These are phyloP conservation scores for Lumbricus terrestris DNA, from an alignment of 2,888 invertebrate species.

Conservation along the genomic window DNA sequence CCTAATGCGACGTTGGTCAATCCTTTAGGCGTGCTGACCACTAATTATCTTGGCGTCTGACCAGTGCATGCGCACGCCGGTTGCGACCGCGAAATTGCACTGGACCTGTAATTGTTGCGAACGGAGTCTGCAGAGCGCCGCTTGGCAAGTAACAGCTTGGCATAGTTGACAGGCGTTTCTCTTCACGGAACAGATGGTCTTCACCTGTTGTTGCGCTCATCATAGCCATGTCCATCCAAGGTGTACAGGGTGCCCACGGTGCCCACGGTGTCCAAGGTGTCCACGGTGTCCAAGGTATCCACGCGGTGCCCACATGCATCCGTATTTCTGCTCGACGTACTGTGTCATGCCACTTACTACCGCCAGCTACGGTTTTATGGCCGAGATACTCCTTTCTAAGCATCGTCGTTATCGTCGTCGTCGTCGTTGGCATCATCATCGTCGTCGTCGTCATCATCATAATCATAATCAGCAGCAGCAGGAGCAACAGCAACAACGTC, in stretches of 20 bases:
- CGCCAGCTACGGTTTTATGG: too few relatives aligned
- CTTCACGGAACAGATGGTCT: neutral
- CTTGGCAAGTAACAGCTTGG: neutral
- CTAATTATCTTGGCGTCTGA: neutral
- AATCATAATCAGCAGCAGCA: constrained; percentile 29
- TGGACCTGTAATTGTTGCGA: neutral
- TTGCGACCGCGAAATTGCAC: neutral
- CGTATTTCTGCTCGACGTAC: neutral
- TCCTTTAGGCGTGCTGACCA: neutral
- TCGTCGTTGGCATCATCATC: neutral
- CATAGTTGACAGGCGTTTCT: neutral
- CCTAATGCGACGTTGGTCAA: constrained; percentile 3
- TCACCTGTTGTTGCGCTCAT: neutral
- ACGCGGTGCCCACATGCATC: neutral
- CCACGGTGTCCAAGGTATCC: too few relatives aligned
- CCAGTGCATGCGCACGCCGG: neutral
- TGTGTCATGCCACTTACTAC: neutral
- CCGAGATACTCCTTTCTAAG: neutral
- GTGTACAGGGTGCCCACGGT: too few relatives aligned
- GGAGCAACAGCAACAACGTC: too few relatives aligned
- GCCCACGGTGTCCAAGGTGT: too few relatives aligned
- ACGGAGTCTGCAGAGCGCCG: neutral
- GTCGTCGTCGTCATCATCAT: constrained; percentile 31
- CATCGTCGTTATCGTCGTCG: neutral
- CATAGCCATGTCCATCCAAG: neutral